Evolutionary conservation across 53 echinoderm and acorn worm genomes (phyloP), one percentile per base, ranked within the genome.

Genomic region (Henricia sp.): DNA sequence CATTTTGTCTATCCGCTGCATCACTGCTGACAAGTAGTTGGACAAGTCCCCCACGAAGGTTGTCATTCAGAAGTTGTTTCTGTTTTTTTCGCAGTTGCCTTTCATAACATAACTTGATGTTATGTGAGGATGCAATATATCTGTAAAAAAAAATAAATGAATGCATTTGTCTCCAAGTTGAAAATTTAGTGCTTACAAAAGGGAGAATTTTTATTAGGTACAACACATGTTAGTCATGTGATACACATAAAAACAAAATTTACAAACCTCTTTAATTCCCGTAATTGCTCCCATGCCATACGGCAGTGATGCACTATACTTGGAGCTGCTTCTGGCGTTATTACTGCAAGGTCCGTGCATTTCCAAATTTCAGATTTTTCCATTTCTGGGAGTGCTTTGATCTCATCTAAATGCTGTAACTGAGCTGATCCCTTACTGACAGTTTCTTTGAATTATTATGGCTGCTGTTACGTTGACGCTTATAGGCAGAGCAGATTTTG

Each of bases 241-340:
- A 29, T 60, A 8, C 29, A 60, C 20, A 17, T 6, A 27, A 60
- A 4, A n/a, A 17, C 10, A 11, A 55, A 11, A n/a, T 9, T 4
- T 16, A 6, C 62, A 60, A 29, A 80, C 88, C 82, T 68, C 33
- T 56, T 40, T 1, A 82, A 57, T 42, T 88, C 82, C 34, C 88
- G 34, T 0, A 82, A 68, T 50, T 88, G 88, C 1, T 80, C 55
- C 88, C 88, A 88, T 27, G 88, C 88, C 3, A 88, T 46, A 33
- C 82, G 66, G 25, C 88, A 88, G 12, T 88, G 69, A 26, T 60
- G 55, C 11, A 88, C 21, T 70, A 88, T 88, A 25, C 55, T 62
- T 0, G 82, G 30, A 4, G 73, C 33, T 35, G 44, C 36, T 1
- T 73, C 54, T 36, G 73, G 19, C 35, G 73, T 19, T 54, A 68